Evolutionary conservation across 2,888 invertebrate genomes (phyloP).

Genomic region (Macrophya alboannulata): DNA sequence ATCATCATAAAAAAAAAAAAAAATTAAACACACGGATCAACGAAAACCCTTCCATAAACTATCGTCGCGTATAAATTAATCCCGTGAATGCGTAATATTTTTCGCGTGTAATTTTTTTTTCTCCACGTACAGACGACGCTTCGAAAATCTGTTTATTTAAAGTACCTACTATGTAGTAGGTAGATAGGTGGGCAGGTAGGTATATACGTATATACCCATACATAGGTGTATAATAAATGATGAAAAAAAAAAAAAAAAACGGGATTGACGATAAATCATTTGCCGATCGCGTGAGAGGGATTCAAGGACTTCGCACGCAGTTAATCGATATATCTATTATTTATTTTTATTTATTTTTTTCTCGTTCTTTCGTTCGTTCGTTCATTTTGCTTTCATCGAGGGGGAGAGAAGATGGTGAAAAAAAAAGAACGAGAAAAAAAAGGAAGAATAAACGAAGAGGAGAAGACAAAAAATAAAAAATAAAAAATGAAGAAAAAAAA

Average conservation of each 20-base stretch:
- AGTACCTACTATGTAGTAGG: not conserved
- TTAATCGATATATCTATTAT: constrained; percentile 35
- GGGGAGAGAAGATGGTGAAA: not conserved
- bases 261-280: constrained; percentile 26
- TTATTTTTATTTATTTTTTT: not conserved
- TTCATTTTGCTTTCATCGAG: not conserved
- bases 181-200: no score
- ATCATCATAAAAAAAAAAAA: not conserved
- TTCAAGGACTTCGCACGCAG: constrained; percentile 38
- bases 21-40: not conserved
- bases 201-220: not conserved
- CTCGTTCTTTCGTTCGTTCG: not conserved
- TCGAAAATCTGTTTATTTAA: constrained; percentile 1
- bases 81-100: not conserved
- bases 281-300: constrained; percentile 30
- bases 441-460: not conserved
- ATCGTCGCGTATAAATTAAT: constrained; percentile 27
- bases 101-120: constrained; percentile 23
- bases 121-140: not conserved
- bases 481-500: not conserved
- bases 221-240: not conserved
- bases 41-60: not conserved
- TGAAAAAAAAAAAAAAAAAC: not conserved
- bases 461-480: not conserved
- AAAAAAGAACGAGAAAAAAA: not conserved